Base-by-base conservation (phyloP, 2,888 invertebrate genomes). In the Acleris sparsana region DNA sequence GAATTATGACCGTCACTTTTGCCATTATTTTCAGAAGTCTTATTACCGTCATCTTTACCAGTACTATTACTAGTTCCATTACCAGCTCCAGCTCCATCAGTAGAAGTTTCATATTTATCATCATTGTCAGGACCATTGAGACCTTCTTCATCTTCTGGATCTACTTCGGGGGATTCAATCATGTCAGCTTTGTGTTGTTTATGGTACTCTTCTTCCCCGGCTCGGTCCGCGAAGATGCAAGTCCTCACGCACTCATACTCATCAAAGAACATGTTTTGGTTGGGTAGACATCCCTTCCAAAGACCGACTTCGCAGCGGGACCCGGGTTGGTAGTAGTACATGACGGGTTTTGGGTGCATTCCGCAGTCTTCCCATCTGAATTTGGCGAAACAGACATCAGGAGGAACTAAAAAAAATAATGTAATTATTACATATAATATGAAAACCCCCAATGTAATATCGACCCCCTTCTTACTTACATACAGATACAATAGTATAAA, bases 361-460 rank as follows among this genome's bases (percentile, higher is more conserved):
- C 92, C 92, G 53, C 92, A 92, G 73, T 91, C 90, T 0, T 88
- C 83, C 82, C 83, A 85, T 70, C 82, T 76, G 70, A 91, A 91
- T 7, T 76, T 78, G 0, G 78, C 79, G 48, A 79, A 85, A 69
- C 92, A 92, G 11, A 76, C 77, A 44, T 79, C 78, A 11, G 89
- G 87, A 11, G 88, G 87, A 3, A 84, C 90, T 89, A 74, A 16
- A 62, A 70, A 53, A 48, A 60, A 20, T 5, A 25, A 25, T 25
- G 5, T 25, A 25, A 25, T 5, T 5, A 7, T 25, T 6, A 1
- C 25, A 25, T 25, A 25, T 1, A 25, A 6, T 9, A 33, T 29
- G 25, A 29, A 33, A 2, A 33, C 9, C 9, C 6, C 2, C 9
- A 0, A 9, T 33, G 9, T 33, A 33, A 9, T 33, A 9, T 0